Conservation (phyloP, 35 echinoderm and acorn worm species). For the Apostichopus parvimensis region DNA sequence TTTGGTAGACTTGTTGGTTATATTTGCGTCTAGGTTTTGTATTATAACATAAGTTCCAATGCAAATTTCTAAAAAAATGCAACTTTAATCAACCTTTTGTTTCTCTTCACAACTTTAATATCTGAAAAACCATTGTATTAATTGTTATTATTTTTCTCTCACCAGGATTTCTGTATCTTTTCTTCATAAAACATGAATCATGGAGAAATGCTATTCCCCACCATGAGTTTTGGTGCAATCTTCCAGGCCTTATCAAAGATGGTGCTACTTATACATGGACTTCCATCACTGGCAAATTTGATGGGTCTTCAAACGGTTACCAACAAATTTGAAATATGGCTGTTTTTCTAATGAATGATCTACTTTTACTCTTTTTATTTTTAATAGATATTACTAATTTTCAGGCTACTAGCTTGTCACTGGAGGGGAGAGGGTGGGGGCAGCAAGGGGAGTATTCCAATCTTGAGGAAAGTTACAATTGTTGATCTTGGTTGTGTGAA, state of each 20-base stretch:
- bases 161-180: slow-evolving; percentile 67
- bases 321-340: slow-evolving; percentile 3
- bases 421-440: too few species aligned
- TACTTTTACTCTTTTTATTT: too few species aligned
- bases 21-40: too few species aligned
- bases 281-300: slow-evolving; percentile 5
- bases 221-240: slow-evolving; percentile 61
- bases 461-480: too few species aligned
- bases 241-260: slow-evolving; percentile 64
- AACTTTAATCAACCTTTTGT: too few species aligned
- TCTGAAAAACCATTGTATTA: neutral
- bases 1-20: too few species aligned
- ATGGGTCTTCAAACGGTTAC: neutral
- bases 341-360: too few species aligned
- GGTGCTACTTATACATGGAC: slow-evolving; percentile 41
- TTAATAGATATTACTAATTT: too few species aligned
- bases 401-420: too few species aligned
- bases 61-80: neutral
- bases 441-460: too few species aligned
- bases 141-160: neutral
- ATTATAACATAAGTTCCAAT: neutral
- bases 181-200: slow-evolving; percentile 72
- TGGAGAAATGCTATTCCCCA: slow-evolving; percentile 54
- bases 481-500: too few species aligned
- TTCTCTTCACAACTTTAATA: too few species aligned